Conservation (phyloP, 1,140 invertebrate species). For the Drosophila seguyi region DNA sequence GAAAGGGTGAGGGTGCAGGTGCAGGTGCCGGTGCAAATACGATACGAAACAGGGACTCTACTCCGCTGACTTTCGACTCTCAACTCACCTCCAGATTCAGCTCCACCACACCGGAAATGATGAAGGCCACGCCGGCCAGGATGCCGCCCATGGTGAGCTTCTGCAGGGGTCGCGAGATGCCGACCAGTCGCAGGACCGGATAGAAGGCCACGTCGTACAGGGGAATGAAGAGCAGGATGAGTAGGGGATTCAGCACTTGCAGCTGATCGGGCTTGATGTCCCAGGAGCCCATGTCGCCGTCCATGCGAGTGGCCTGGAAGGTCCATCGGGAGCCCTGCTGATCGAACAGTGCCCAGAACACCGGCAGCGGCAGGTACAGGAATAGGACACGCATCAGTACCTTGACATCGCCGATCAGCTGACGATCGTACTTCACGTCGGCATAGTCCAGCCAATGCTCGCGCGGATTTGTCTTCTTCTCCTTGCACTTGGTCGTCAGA, state of each 20-base stretch:
- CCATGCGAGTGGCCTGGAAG: slow-evolving; percentile 95
- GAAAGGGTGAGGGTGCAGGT: slow-evolving; percentile 15
- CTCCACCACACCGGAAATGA: slow-evolving; percentile 95
- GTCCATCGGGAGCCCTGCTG: slow-evolving; percentile 97
- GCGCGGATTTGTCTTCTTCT: slow-evolving; percentile 86
- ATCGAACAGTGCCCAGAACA: slow-evolving; percentile 94
- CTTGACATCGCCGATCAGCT: slow-evolving; percentile 90
- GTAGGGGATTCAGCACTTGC: slow-evolving; percentile 92
- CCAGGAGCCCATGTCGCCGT: slow-evolving; percentile 90
- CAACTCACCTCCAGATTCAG: slow-evolving; percentile 89
- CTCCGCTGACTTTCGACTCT: slow-evolving; percentile 22
- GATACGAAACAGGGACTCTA: not conserved
- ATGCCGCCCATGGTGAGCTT: slow-evolving; percentile 91
- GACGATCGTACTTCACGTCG: slow-evolving; percentile 88
- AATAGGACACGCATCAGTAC: slow-evolving; percentile 89
- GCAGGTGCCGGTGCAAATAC: slow-evolving; percentile 17
- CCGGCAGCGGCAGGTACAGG: slow-evolving; percentile 91
- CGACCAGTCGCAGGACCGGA: slow-evolving; percentile 86
- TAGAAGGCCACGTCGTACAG: slow-evolving; percentile 91
- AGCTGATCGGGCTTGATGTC: slow-evolving; percentile 92
- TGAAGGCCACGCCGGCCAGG: slow-evolving; percentile 93
- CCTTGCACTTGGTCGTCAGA: slow-evolving; percentile 87
- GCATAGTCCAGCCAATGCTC: slow-evolving; percentile 95
- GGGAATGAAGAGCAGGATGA: slow-evolving; percentile 92
- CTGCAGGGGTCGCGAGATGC: slow-evolving; percentile 86